Base-by-base conservation (phyloP, 2,797 vertebrate species). In the Semaprochilodus insignis region DNA sequence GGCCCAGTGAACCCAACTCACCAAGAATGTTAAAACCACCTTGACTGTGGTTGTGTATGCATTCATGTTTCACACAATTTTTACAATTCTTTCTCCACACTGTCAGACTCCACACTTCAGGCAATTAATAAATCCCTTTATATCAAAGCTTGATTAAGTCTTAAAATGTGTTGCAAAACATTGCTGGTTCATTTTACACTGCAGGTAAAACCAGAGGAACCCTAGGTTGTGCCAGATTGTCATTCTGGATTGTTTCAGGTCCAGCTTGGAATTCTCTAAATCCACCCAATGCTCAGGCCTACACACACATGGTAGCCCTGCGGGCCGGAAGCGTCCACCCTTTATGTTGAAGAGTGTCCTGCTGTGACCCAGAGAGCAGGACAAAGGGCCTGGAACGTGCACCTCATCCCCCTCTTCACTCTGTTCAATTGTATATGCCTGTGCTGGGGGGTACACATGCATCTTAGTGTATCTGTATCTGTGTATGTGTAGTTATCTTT, bases 301-400 rank as follows among this genome's bases (percentile, higher is more conserved):
- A 31, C 48, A 27, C 52, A 70, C 8, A 51, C 23, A 81, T 65
- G 77, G 87, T 88, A 80, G 89, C 82, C 93, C 93, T 84, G 87
- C 91, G 87, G 89, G 87, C 92, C 90, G 87, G 91, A 93, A 93
- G 92, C 92, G 92, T 89, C 88, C 87, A 88, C 91, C 91, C 91
- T 83, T 90, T 74, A 67, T 88, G 91, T 90, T 90, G 90, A 90
- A 94, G 91, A 91, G 93, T 87, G 91, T 90, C 94, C 93, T 92
- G 94, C 94, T 94, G 94, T 85, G 94, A 79, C 59, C 84, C 87
- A 70, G 8, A 87, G 85, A 85, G 83, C 71, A 72, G 71, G 80
- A 87, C 87, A 88, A 88, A 59, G 48, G 62, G 27, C 48, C 48
- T 60, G 57, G 34, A 25, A 51, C 51, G 77, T 75, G 74, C 40